Percentiles rank a stretch among this genome's conserved stretches.
These are phyloP conservation scores for Drosophila diplacantha DNA, from an alignment of 2,888 invertebrate genomes.

Conservation along the genomic window DNA sequence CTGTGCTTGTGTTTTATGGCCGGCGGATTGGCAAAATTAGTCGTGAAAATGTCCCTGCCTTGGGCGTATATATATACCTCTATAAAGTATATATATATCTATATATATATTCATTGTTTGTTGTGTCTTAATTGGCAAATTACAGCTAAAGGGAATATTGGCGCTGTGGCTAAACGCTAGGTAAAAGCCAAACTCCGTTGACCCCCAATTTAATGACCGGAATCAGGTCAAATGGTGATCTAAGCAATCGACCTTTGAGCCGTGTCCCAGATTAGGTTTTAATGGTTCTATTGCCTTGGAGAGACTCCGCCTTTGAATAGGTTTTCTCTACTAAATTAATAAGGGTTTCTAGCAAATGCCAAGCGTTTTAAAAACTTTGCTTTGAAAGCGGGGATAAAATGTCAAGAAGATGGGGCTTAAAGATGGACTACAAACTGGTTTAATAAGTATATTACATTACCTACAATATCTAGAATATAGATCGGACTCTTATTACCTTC, in stretches of 20 bases:
- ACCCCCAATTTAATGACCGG: constrained; percentile 1
- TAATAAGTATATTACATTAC: no score
- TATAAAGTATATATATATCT: not conserved
- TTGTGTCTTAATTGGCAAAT: constrained; percentile 29
- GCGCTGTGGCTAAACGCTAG: not conserved
- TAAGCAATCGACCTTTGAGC: constrained; percentile 12
- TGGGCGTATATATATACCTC: not conserved
- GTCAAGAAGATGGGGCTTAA: not conserved
- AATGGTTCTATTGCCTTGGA: not conserved
- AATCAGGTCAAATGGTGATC: constrained; percentile 1
- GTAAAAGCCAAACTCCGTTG: not conserved
- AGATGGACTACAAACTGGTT: no score
- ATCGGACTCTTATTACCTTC: not conserved
- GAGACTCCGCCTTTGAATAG: not conserved
- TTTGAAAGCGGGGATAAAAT: not conserved
- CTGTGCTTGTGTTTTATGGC: constrained; percentile 37
- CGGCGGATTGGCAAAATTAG: constrained; percentile 55
- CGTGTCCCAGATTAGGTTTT: constrained; percentile 2
- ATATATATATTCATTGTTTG: constrained; percentile 16
- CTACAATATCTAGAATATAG: no score
- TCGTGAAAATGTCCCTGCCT: constrained; percentile 46
- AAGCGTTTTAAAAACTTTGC: not conserved
- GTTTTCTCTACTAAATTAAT: not conserved
- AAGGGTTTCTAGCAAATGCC: not conserved
- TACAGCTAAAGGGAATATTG: constrained; percentile 16